Evolutionary conservation across 2,888 invertebrate genomes (phyloP).

Genomic region (Caenorhabditis sulstoni): DNA sequence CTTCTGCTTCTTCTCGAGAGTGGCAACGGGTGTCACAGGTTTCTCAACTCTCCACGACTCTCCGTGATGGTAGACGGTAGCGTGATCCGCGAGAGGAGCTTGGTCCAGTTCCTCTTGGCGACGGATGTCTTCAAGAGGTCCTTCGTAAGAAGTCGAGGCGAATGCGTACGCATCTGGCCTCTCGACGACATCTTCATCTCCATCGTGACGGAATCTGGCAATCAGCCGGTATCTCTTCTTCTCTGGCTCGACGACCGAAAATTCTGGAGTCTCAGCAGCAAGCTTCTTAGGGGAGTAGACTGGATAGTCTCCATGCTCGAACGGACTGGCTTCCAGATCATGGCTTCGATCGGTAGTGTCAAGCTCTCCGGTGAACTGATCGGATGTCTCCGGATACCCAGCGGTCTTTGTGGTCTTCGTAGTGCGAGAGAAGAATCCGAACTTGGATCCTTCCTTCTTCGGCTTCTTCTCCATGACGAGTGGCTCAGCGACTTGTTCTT

Average conservation of each 20-base stretch:
- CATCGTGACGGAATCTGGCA: conserved; percentile 58
- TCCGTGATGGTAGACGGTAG: conserved; percentile 37
- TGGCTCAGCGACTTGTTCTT: conserved; percentile 5
- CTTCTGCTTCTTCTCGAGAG: neutral
- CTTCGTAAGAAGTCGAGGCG: conserved; percentile 56
- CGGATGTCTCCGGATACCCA: conserved; percentile 35
- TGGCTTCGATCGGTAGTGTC: conserved; percentile 29
- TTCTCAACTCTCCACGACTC: conserved; percentile 12
- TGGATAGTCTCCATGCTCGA: conserved; percentile 23
- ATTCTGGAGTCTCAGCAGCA: neutral
- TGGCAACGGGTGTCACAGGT: neutral
- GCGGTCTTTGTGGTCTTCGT: conserved; percentile 23
- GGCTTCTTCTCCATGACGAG: conserved; percentile 15
- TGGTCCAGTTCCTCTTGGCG: conserved; percentile 40
- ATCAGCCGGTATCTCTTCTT: conserved; percentile 33
- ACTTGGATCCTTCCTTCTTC: conserved; percentile 25
- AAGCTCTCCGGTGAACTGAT: conserved; percentile 21
- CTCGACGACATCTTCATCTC: conserved; percentile 62
- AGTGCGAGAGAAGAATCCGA: conserved; percentile 41
- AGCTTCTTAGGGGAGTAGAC: conserved; percentile 23
- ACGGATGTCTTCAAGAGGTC: conserved; percentile 44
- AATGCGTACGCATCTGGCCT: conserved; percentile 55
- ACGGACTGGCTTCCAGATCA: conserved; percentile 28
- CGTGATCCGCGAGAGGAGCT: conserved; percentile 31
- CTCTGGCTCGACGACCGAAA: neutral